phyloP scores from a whole-genome alignment of 2,113 vertebrate genomes.

The Tragelaphus imberbis region DNA sequence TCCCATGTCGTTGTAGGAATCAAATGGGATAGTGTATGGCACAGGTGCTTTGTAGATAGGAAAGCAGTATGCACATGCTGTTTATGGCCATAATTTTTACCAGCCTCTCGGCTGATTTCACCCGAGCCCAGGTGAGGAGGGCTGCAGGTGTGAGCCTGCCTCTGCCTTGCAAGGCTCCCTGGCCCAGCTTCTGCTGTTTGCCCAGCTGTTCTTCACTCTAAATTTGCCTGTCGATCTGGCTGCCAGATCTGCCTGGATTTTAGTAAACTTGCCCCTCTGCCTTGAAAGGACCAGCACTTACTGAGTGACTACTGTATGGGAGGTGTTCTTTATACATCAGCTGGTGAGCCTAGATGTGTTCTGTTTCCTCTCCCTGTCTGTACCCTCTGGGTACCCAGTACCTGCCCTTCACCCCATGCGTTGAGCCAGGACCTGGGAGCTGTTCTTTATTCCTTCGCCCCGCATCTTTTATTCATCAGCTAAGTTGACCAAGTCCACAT shows the following conservation, averaged over 20 bases:
- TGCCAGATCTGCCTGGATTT: not conserved
- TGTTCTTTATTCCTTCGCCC: not conserved
- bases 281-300: not conserved
- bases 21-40: not conserved
- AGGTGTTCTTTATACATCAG: not conserved
- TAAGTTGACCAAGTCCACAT: not conserved
- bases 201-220: not conserved
- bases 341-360: not conserved
- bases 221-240: not conserved
- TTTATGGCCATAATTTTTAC: rapidly evolving
- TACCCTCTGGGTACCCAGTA: not conserved
- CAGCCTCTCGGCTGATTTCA: not conserved
- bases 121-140: not conserved
- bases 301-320: not conserved
- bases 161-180: not conserved
- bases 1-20: not conserved
- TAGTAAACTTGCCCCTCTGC: not conserved
- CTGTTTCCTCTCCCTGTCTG: not conserved
- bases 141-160: rapidly evolving
- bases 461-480: not conserved
- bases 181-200: not conserved
- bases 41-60: not conserved
- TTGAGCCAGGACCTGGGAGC: not conserved
- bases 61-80: not conserved
- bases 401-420: not conserved